Evolutionary conservation across 1,140 invertebrate species (phyloP).

Genomic region (Plodia interpunctella): DNA sequence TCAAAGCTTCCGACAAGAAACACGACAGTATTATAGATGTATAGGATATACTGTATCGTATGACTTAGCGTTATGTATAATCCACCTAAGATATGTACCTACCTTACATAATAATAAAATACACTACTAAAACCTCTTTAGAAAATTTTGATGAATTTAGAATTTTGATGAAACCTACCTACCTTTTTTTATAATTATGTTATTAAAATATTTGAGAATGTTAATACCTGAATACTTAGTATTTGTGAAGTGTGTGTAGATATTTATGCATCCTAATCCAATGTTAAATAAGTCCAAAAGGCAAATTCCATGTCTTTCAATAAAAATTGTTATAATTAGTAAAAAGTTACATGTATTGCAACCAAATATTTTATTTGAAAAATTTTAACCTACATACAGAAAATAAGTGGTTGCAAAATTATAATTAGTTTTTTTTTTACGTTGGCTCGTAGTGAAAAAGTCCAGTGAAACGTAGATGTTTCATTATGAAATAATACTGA

Average conservation of each 20-base stretch:
- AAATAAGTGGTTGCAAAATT: too few species aligned
- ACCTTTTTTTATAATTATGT: not conserved
- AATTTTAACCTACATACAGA: too few species aligned
- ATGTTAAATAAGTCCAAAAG: not conserved
- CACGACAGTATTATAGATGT: constrained; percentile 90
- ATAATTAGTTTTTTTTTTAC: too few species aligned
- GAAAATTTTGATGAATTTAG: constrained; percentile 64
- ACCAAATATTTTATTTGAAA: too few species aligned
- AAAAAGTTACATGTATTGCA: too few species aligned
- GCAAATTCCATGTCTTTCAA: too few species aligned
- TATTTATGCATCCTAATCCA: not conserved
- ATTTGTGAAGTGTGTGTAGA: not conserved
- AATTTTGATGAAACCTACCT: constrained; percentile 32
- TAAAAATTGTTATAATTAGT: too few species aligned
- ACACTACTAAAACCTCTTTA: constrained; percentile 49
- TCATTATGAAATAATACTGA: too few species aligned
- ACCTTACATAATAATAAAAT: constrained; percentile 24
- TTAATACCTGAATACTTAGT: not conserved
- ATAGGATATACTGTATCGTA: constrained; percentile 72
- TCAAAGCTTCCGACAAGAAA: constrained; percentile 88
- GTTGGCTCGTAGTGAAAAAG: too few species aligned
- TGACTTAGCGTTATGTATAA: constrained; percentile 37
- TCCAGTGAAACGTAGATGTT: too few species aligned
- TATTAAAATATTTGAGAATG: constrained; percentile 8
- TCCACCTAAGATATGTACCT: constrained; percentile 19